Percentiles rank a stretch among this genome's conserved stretches.
Evolutionary conservation across 2,113 vertebrate genomes (phyloP).

Genomic region (Brevimyrus niger): DNA sequence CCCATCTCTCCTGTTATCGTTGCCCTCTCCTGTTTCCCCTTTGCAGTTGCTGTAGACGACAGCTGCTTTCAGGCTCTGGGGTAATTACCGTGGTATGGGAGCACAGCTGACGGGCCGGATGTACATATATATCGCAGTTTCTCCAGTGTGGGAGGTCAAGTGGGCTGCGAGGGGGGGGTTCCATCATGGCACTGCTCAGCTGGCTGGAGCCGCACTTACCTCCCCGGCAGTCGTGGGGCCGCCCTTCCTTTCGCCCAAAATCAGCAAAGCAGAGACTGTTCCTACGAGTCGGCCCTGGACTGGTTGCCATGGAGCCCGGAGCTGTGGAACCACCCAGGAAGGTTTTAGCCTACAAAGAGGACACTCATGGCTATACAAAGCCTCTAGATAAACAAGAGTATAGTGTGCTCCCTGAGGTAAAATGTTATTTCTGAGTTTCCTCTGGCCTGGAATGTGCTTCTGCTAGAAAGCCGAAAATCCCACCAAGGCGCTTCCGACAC

Average conservation of each 20-base stretch:
- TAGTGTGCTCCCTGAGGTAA: background rate
- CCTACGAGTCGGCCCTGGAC: background rate
- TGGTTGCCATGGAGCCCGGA: background rate
- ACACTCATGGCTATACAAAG: background rate
- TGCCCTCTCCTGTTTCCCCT: background rate
- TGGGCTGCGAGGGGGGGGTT: background rate
- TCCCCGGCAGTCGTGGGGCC: background rate
- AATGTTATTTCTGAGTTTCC: background rate
- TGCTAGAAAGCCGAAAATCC: background rate
- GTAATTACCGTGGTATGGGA: conserved; percentile 4
- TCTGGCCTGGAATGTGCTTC: background rate
- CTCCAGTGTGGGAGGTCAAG: background rate
- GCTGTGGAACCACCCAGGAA: conserved; percentile 7
- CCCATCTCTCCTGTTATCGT: background rate
- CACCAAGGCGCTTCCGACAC: background rate
- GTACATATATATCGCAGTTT: background rate
- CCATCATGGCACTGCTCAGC: background rate
- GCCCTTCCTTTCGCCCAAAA: background rate
- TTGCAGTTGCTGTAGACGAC: background rate
- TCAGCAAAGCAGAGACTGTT: background rate
- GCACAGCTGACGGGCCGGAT: background rate
- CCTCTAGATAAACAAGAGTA: background rate
- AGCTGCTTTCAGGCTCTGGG: background rate
- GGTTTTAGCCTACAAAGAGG: background rate
- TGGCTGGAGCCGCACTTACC: background rate